Evolutionary conservation across 2,113 vertebrate genomes (phyloP), one percentile per base, ranked within the genome.

Genomic region (Ammospiza caudacuta): DNA sequence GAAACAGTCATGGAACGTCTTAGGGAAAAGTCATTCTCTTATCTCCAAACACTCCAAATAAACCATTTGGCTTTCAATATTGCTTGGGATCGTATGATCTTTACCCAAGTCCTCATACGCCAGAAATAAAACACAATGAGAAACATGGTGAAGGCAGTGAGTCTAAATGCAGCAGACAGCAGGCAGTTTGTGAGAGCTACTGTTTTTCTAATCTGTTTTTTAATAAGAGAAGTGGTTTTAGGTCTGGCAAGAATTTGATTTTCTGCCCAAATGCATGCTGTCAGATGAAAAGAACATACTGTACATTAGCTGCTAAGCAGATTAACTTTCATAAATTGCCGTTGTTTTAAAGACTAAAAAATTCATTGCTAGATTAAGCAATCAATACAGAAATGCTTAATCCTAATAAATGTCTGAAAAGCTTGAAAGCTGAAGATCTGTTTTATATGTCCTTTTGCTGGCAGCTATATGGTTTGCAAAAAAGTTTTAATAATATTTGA

Each of bases 141-240:
- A 96, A 97, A 95, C 46, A 72, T 69, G 90, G 87, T 57, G 84
- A 96, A 83, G 90, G 81, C 31, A 7, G 91, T 75, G 92, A 91
- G 59, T 62, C 49, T 77, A 93, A 96, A 88, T 9, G 39, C 75
- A 96, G 88, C 67, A 69, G 64, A 67, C 61, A 87, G 81, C 0
- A 3, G 77, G 94, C 80, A 89, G 63, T 96, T 97, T 94, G 83
- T 20, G 41, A 96, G 94, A 91, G 92, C 95, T 97, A 95, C 98
- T 98, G 98, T 84, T 98, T 98, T 98, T 97, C 96, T 96, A 97
- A 98, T 98, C 89, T 97, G 64, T 57, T 95, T 97, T 97, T 97
- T 97, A 92, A 87, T 97, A 97, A 96, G 93, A 97, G 90, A 95
- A 86, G 94, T 97, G 89, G 94, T 97, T 97, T 76, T 93, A 97